A percentile compares a stretch with the other conserved stretches of the same genome.
These are phyloP conservation scores for Schrankia costaestrigalis DNA, from an alignment of 2,888 invertebrate species.

Conservation along the genomic window DNA sequence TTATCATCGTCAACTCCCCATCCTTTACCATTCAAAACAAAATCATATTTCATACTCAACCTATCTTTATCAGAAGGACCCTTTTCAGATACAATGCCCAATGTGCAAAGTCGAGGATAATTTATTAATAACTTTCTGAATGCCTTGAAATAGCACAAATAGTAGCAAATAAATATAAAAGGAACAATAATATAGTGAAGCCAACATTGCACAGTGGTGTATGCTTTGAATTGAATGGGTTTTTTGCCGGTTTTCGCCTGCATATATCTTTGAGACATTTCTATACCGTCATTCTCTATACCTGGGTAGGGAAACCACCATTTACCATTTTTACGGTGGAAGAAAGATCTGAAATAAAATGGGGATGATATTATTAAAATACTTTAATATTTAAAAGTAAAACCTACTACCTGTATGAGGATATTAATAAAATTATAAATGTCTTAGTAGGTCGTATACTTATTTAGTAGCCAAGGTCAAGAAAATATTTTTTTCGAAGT, in stretches of 20 bases:
- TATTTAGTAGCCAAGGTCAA: too few relatives aligned
- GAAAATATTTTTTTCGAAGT: too few relatives aligned
- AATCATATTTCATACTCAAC: conserved; percentile 39
- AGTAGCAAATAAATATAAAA: conserved; percentile 42
- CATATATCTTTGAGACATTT: conserved; percentile 49
- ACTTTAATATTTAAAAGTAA: too few relatives aligned
- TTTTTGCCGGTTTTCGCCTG: conserved; percentile 35
- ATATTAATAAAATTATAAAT: neutral
- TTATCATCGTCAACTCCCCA: conserved; percentile 31
- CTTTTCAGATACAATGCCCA: conserved; percentile 47
- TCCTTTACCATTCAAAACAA: conserved; percentile 46
- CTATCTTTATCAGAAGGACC: conserved; percentile 47
- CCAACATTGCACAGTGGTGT: conserved; percentile 43
- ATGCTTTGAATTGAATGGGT: conserved; percentile 41
- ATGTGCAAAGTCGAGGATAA: conserved; percentile 44
- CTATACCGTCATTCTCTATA: conserved; percentile 39
- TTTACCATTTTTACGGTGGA: conserved; percentile 41
- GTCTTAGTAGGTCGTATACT: too few relatives aligned
- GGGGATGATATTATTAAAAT: too few relatives aligned
- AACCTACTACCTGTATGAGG: too few relatives aligned
- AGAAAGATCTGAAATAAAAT: conserved; percentile 46
- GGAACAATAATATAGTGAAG: conserved; percentile 46
- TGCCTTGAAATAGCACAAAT: conserved; percentile 42
- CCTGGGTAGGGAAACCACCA: conserved; percentile 55
- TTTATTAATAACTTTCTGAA: conserved; percentile 45